Percentiles rank a stretch among this genome's conserved stretches.
phyloP scores from a whole-genome alignment of 2,888 invertebrate species.

The Linyphia triangularis region DNA sequence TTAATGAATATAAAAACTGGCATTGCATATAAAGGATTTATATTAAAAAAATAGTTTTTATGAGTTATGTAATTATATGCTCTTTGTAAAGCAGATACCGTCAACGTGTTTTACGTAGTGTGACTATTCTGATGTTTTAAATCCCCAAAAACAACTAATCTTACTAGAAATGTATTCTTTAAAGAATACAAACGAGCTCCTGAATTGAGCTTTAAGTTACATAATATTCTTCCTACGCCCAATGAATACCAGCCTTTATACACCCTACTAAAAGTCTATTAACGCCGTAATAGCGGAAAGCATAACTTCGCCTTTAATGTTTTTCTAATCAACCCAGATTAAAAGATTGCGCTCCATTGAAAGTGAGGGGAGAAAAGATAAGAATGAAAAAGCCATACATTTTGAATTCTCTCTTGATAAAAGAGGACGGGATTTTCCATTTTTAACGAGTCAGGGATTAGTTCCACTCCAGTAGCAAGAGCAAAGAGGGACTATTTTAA shows the following conservation, averaged over 20 bases:
- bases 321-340: neutral
- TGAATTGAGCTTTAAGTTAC: neutral
- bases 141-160: no score
- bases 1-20: no score
- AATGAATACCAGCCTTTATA: neutral
- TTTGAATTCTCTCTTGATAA: neutral
- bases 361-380: neutral
- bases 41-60: no score
- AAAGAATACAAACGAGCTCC: no score
- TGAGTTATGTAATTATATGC: no score
- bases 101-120: no score
- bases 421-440: conserved; percentile 39
- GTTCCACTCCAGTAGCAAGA: conserved; percentile 40
- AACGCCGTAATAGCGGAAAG: neutral
- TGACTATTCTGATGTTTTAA: no score
- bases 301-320: neutral
- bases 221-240: neutral
- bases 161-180: no score
- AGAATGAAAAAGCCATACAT: conserved; percentile 1
- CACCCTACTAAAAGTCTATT: neutral
- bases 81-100: no score
- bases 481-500: neutral
- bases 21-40: no score
- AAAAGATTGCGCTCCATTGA: conserved; percentile 3
- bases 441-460: conserved; percentile 48